Evolutionary conservation across 2,888 invertebrate genomes (phyloP).

Genomic region (Bimastos eiseni): DNA sequence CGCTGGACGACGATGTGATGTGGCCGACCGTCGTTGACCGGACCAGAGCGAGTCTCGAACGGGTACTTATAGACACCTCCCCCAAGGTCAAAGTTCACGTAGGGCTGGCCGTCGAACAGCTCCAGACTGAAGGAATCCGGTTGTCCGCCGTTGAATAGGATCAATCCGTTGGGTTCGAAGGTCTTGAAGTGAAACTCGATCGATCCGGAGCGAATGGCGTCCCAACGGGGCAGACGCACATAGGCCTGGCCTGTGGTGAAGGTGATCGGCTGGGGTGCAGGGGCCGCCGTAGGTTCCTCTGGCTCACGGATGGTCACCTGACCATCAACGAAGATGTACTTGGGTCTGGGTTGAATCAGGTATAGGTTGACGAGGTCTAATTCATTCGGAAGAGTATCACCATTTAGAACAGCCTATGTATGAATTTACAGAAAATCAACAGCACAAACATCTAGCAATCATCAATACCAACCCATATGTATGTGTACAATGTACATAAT

Average conservation of each 20-base stretch:
- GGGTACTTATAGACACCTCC: slow-evolving; percentile 44
- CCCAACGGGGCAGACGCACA: slow-evolving; percentile 40
- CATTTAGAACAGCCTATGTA: slow-evolving; percentile 29
- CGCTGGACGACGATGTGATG: slow-evolving; percentile 48
- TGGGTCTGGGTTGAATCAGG: slow-evolving; percentile 17
- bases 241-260: slow-evolving; percentile 37
- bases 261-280: slow-evolving; percentile 36
- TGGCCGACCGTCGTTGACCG: slow-evolving; percentile 52
- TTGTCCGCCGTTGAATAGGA: slow-evolving; percentile 40
- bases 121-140: slow-evolving; percentile 53
- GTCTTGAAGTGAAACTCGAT: slow-evolving; percentile 56
- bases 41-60: slow-evolving; percentile 4
- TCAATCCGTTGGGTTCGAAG: slow-evolving; percentile 51
- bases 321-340: slow-evolving; percentile 23
- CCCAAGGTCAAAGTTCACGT: slow-evolving; percentile 51
- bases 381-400: slow-evolving; percentile 37
- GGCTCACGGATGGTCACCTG: slow-evolving; percentile 22
- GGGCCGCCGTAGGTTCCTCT: neutral
- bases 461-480: neutral
- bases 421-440: neutral
- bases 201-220: slow-evolving; percentile 35
- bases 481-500: no score
- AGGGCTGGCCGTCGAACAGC: slow-evolving; percentile 53
- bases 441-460: neutral
- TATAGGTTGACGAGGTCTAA: slow-evolving; percentile 24